Evolutionary conservation across 2,113 vertebrate species (phyloP).

Genomic region (Numida meleagris): DNA sequence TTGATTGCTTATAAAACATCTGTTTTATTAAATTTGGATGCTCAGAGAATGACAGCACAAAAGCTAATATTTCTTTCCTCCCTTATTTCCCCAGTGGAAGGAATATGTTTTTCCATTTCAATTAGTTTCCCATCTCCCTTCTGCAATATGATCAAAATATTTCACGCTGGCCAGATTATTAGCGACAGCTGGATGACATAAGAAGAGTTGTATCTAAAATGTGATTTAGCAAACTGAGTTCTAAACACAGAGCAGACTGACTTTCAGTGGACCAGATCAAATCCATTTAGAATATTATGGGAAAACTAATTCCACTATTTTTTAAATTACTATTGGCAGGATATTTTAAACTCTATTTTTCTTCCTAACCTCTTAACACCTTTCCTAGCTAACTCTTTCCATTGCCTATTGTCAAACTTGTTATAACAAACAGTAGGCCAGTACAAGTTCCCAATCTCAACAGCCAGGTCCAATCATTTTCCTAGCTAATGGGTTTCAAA

Average conservation of each 20-base stretch:
- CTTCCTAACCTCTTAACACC: not conserved
- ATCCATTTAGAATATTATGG: not conserved
- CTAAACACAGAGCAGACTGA: not conserved
- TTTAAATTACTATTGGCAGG: not conserved
- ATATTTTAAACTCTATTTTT: not conserved
- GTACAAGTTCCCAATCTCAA: not conserved
- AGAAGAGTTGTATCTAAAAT: not conserved
- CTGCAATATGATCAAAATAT: conserved; percentile 37
- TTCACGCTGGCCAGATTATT: conserved; percentile 42
- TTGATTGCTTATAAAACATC: not conserved
- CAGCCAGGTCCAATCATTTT: not conserved
- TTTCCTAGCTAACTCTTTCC: not conserved
- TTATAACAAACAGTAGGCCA: not conserved
- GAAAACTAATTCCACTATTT: not conserved
- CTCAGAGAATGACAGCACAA: not conserved
- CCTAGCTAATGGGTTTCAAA: not conserved
- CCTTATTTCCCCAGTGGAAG: conserved; percentile 62
- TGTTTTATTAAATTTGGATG: conserved; percentile 26
- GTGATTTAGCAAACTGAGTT: conserved; percentile 24
- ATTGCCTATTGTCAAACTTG: not conserved
- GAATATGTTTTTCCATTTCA: conserved; percentile 37
- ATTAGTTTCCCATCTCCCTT: conserved; percentile 44
- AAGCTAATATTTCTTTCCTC: conserved; percentile 22
- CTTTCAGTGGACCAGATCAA: not conserved
- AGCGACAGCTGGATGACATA: not conserved